phyloP scores from a whole-genome alignment of 2,797 vertebrate genomes.

The Gadopsis marmoratus region DNA sequence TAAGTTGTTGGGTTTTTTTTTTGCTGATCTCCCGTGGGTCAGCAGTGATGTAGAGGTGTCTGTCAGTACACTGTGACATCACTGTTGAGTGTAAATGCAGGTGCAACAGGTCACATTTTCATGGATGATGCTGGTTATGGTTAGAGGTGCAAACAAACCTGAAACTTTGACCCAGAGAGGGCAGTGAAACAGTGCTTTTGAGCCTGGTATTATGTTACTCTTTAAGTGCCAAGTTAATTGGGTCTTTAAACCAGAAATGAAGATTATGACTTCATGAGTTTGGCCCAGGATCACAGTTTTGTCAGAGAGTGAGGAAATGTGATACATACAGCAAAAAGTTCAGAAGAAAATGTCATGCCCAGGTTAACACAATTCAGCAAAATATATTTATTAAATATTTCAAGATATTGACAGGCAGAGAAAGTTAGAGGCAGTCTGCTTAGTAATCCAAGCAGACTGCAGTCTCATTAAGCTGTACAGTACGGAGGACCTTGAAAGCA shows the following conservation, averaged over 20 bases:
- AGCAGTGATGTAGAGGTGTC: not conserved
- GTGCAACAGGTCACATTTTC: too few species aligned
- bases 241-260: not conserved
- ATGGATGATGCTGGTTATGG: not conserved
- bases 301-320: not conserved
- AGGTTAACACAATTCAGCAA: conserved; percentile 30
- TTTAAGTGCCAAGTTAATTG: not conserved
- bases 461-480: conserved; percentile 44
- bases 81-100: not conserved
- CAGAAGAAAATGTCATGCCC: conserved; percentile 16
- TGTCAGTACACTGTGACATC: not conserved
- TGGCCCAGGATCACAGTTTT: not conserved
- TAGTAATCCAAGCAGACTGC: conserved; percentile 58
- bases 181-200: not conserved
- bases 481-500: conserved; percentile 63
- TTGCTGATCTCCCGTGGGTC: too few species aligned
- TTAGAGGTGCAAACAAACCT: not conserved
- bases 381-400: conserved; percentile 37
- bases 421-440: conserved; percentile 28
- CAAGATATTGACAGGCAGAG: conserved; percentile 34
- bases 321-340: conserved; percentile 7
- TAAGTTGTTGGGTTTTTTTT: too few species aligned
- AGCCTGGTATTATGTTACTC: not conserved
- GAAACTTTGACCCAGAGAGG: not conserved
- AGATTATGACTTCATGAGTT: not conserved